phyloP scores from a whole-genome alignment of 2,797 vertebrate species.

The Manis pentadactyla region DNA sequence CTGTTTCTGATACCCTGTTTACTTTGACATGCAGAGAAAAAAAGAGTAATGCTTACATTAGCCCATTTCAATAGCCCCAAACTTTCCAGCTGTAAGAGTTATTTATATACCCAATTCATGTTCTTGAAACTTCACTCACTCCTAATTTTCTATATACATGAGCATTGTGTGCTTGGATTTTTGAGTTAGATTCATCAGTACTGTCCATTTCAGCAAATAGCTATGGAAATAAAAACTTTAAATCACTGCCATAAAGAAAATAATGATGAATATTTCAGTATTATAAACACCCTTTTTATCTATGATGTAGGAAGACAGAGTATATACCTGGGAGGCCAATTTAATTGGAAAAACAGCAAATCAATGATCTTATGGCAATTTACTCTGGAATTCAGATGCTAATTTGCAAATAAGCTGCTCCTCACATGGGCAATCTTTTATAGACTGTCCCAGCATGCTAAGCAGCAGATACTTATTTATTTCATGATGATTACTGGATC shows the following conservation, averaged over 20 bases:
- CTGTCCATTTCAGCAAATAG: background rate
- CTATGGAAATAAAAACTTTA: background rate
- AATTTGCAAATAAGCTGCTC: background rate
- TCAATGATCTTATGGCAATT: background rate
- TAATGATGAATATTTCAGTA: background rate
- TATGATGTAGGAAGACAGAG: background rate
- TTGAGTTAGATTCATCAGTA: background rate
- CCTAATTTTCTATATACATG: background rate
- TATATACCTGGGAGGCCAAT: background rate
- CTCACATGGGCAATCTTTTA: background rate
- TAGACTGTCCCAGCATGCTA: background rate
- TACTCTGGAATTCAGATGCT: background rate
- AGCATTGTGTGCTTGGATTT: background rate
- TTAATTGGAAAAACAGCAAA: background rate
- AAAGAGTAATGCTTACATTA: background rate
- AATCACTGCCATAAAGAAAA: background rate
- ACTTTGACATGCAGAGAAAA: background rate
- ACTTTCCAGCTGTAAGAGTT: background rate
- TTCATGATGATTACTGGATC: background rate
- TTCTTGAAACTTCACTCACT: background rate
- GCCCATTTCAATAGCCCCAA: background rate
- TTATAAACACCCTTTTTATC: background rate
- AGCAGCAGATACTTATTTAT: background rate
- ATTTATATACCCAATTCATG: background rate
- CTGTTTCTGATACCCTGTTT: conserved; percentile 12